Percentiles rank a stretch among this genome's conserved stretches.
These are phyloP conservation scores for Pygmarrhopalites habei DNA, from an alignment of 1,140 invertebrate species.

Conservation along the genomic window DNA sequence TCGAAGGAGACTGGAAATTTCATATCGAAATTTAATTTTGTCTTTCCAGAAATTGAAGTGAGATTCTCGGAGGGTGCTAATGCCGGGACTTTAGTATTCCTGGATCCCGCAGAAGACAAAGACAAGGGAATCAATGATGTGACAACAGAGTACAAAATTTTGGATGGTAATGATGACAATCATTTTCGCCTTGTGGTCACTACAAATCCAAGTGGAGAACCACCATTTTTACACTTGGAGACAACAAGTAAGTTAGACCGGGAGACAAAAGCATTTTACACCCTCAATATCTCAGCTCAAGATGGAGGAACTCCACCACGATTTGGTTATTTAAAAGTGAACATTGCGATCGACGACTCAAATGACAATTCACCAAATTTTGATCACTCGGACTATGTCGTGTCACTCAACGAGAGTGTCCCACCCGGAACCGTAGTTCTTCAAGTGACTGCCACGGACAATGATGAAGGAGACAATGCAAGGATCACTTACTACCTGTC, in stretches of 20 bases:
- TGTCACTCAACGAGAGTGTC: slow-evolving; percentile 84
- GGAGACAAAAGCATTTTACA: slow-evolving; percentile 72
- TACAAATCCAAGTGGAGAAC: slow-evolving; percentile 77
- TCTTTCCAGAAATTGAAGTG: slow-evolving; percentile 69
- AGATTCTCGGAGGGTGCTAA: slow-evolving; percentile 85
- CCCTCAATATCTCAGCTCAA: slow-evolving; percentile 78
- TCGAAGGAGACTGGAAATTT: too few relatives aligned
- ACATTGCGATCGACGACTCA: slow-evolving; percentile 69
- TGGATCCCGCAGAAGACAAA: slow-evolving; percentile 78
- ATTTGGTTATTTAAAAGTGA: slow-evolving; percentile 78
- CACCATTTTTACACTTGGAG: slow-evolving; percentile 80
- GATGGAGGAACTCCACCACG: slow-evolving; percentile 74
- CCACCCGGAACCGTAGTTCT: slow-evolving; percentile 76
- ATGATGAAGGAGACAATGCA: slow-evolving; percentile 85
- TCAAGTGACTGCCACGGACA: slow-evolving; percentile 84
- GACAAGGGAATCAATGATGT: slow-evolving; percentile 81
- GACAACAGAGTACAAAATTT: slow-evolving; percentile 76
- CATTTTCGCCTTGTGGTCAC: slow-evolving; percentile 81
- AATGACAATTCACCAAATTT: slow-evolving; percentile 33
- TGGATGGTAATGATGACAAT: slow-evolving; percentile 75
- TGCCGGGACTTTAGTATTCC: slow-evolving; percentile 69
- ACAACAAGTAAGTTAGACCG: slow-evolving; percentile 82
- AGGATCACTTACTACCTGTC: slow-evolving; percentile 81
- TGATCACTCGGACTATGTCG: slow-evolving; percentile 77
- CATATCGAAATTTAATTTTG: too few relatives aligned